Conservation (phyloP, 2,797 vertebrate genomes). For the Setipinna tenuifilis region DNA sequence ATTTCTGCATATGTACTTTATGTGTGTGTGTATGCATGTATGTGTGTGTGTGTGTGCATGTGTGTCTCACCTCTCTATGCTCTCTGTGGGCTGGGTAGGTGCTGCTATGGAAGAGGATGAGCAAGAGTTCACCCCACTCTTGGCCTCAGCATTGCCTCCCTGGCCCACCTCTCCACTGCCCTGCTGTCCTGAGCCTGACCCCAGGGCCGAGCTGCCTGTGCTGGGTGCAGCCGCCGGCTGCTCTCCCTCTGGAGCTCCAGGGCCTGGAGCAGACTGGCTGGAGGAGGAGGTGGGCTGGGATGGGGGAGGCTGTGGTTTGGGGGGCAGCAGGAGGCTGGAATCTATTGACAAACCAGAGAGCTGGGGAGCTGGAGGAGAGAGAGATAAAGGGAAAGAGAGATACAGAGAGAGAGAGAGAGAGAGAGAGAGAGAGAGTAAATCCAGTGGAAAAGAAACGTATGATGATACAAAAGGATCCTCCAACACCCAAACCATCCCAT, state of each 20-base stretch:
- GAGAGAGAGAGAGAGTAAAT: too few relatives aligned
- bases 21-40: background rate
- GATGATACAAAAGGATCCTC: too few relatives aligned
- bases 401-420: background rate
- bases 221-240: slow-evolving; percentile 51
- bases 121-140: slow-evolving; percentile 66
- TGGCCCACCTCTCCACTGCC: slow-evolving; percentile 73
- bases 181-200: slow-evolving; percentile 69
- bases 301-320: slow-evolving; percentile 78
- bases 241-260: slow-evolving; percentile 74
- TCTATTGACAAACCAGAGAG: slow-evolving; percentile 88
- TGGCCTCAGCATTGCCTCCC: slow-evolving; percentile 73
- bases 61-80: slow-evolving; percentile 69
- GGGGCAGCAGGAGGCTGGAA: slow-evolving; percentile 86
- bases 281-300: slow-evolving; percentile 59
- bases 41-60: background rate
- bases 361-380: slow-evolving; percentile 82
- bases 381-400: background rate
- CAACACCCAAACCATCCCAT: too few relatives aligned
- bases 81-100: slow-evolving; percentile 71
- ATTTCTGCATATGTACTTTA: background rate
- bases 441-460: too few relatives aligned
- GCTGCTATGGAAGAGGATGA: slow-evolving; percentile 56
- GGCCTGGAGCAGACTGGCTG: slow-evolving; percentile 64
- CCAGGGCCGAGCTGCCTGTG: slow-evolving; percentile 69